Evolutionary conservation across 2,797 vertebrate genomes (phyloP).

Genomic region (Enteromius treurensis): DNA sequence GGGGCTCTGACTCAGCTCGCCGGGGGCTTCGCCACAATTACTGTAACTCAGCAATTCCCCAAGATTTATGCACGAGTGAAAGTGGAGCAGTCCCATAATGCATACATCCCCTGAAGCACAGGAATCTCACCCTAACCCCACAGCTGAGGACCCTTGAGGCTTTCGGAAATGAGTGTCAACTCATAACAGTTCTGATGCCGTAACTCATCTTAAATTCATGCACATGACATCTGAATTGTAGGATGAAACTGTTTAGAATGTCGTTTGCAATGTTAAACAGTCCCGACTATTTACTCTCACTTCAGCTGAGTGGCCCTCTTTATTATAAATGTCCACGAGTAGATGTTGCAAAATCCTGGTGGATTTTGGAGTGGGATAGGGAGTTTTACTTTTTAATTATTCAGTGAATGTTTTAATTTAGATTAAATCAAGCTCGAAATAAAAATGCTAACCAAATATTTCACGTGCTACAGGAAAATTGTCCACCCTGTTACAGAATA

Average conservation of each 20-base stretch:
- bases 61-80: slow-evolving; percentile 3
- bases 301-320: not conserved
- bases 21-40: not conserved
- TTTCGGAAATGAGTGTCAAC: slow-evolving; percentile 16
- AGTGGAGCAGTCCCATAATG: not conserved
- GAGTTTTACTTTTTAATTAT: not conserved
- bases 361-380: not conserved
- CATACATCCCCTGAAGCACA: not conserved
- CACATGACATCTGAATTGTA: not conserved
- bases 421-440: not conserved
- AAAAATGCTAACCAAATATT: not conserved
- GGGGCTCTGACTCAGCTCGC: slow-evolving; percentile 24
- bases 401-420: not conserved
- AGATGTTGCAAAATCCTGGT: not conserved
- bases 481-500: not conserved
- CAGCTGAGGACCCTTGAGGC: not conserved
- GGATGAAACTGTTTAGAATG: not conserved
- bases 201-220: not conserved
- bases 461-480: not conserved
- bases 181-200: not conserved
- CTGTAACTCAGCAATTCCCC: slow-evolving; percentile 39
- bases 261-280: not conserved
- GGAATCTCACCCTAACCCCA: slow-evolving; percentile 1
- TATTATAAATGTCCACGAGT: not conserved
- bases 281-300: not conserved